Conservation (phyloP, 2,113 vertebrate genomes). For the Connochaetes taurinus region DNA sequence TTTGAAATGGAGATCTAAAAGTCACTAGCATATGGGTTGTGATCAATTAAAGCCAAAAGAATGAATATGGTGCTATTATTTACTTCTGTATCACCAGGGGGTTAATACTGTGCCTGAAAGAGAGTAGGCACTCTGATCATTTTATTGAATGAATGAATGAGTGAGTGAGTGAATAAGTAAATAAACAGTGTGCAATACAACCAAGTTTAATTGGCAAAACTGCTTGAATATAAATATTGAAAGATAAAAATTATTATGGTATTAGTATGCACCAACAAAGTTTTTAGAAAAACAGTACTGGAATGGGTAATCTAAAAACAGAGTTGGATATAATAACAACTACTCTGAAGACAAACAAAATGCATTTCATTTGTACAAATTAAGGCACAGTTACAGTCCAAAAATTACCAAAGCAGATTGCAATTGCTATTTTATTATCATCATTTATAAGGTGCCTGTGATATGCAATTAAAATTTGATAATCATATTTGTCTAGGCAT, state of each 20-base stretch:
- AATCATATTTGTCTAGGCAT: constrained; percentile 31
- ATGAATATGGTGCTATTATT: not conserved
- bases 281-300: not conserved
- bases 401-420: constrained; percentile 50
- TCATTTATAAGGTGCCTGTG: not conserved
- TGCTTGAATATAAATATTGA: not conserved
- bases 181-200: not conserved
- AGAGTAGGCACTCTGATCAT: not conserved
- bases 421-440: constrained; percentile 5
- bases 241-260: not conserved
- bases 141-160: not conserved
- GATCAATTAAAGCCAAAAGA: not conserved
- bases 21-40: not conserved
- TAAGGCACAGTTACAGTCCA: constrained; percentile 24
- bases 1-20: not conserved
- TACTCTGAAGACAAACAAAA: constrained; percentile 42
- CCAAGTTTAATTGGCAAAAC: not conserved
- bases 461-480: constrained; percentile 54
- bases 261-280: not conserved
- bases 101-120: not conserved
- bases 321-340: not conserved
- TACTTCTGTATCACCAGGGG: not conserved
- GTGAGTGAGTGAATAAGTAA: not conserved
- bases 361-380: constrained; percentile 42
- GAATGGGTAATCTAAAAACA: not conserved